Base-by-base conservation (phyloP, 2,113 vertebrate species). In the Pao palembangensis region DNA sequence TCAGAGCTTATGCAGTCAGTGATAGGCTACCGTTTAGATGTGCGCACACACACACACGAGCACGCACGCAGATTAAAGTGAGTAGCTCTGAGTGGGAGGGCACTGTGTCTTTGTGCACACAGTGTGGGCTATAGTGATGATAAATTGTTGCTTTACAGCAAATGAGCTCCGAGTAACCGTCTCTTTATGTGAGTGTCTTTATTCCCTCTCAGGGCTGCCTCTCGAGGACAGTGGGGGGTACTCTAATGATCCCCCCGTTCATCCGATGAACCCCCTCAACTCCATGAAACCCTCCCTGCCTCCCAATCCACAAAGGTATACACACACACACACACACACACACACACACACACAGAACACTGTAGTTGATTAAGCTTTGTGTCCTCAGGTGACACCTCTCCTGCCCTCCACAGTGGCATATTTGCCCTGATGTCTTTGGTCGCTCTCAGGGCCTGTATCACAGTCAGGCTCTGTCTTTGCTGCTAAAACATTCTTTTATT, bases 241-340 rank as follows among this genome's bases (percentile, higher is more conserved):
- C 83, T 71, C 77, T 73, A 43, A 83, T 88, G 76, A 80, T 86
- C 88, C 90, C 85, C 57, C 65, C 71, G 65, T 87, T 90, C 88
- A 85, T 89, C 93, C 82, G 87, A 94, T 94, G 94, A 96, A 91
- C 93, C 92, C 91, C 89, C 93, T 94, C 92, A 96, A 96, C 92
- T 94, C 94, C 89, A 94, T 96, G 94, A 98, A 98, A 94, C 92
- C 94, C 72, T 91, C 91, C 76, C 90, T 95, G 88, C 94, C 93
- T 76, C 92, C 93, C 69, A 88, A 90, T 50, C 92, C 94, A 78
- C 95, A 95, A 84, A 92, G 96, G 95, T 98, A 88, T 91, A 89
- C 55, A 68, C 61, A 55, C 73, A 55, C 67, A 49, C 64, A 55
- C 58, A 59, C 59, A 54, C 70, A 46, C 58, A 43, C 63, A 20